Evolutionary conservation across 2,113 vertebrate genomes (phyloP), one percentile per base, ranked within the genome.

Genomic region (Periophthalmus modestus): DNA sequence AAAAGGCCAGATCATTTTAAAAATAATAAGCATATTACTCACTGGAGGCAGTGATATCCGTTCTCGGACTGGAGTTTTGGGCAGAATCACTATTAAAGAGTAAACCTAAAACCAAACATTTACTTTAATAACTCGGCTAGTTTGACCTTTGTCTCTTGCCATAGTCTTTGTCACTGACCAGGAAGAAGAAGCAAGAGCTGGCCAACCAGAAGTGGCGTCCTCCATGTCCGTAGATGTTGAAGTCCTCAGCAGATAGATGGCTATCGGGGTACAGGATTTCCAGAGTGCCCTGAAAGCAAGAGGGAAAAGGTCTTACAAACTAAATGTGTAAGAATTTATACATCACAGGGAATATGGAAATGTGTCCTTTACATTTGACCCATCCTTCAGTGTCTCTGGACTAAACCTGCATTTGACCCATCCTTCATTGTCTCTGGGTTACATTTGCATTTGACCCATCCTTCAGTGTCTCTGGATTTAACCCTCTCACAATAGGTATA

Each of bases 161-260:
- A n/a, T n/a, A n/a, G n/a, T n/a, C 47, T 7, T 12, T 66, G 47
- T 68, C 12, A 83, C 84, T 91, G 85, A 98, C 98, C 94, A 99
- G 85, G 87, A 99, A 98, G 88, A 99, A 99, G 81, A 96, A 99
- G 85, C 94, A 96, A 78, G 97, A 99, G 89, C 98, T 99, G 81
- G 95, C 96, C 73, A 99, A 93, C 97, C 97, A 99, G 70, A 99
- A 99, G 81, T 98, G 98, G 16, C 97, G 93, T 9, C 98, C 98
- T 52, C 98, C 98, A 0, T 99, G 98, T 39, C 98, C 97, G 5
- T 99, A 99, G 87, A 99, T 99, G 82, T 99, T 99, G 81, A 99
- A 99, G 88, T 99, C 98, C 82, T 99, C 96, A 0, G 98, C 97
- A 0, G 98, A 99, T 18, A 99, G 95, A 73, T 97, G 96, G 36